Evolutionary conservation across 2,888 invertebrate genomes (phyloP).

Genomic region (Eucera pruinosa): DNA sequence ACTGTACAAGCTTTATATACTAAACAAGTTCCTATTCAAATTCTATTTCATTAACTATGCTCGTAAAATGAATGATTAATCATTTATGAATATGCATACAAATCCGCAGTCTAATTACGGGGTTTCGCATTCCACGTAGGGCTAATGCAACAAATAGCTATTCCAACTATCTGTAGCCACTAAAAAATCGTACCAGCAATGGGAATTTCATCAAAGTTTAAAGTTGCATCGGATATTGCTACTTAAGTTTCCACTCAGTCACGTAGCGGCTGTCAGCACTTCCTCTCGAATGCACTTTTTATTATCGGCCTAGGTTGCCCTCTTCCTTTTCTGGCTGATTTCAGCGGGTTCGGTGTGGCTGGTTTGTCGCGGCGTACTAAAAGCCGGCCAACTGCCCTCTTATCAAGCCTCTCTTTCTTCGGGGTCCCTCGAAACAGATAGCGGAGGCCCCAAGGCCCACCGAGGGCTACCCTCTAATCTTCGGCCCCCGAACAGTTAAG

Average conservation of each 20-base stretch:
- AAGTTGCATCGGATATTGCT: background rate
- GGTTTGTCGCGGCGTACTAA: slow-evolving; percentile 66
- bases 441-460: slow-evolving; percentile 40
- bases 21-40: too few species aligned
- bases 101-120: too few species aligned
- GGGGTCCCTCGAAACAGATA: slow-evolving; percentile 62
- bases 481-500: slow-evolving; percentile 75
- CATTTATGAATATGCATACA: too few species aligned
- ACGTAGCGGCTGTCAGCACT: background rate
- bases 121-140: too few species aligned
- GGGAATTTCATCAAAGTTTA: background rate
- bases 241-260: background rate
- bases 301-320: slow-evolving; percentile 16
- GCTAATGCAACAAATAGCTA: too few species aligned
- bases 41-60: too few species aligned
- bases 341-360: slow-evolving; percentile 21
- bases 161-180: too few species aligned
- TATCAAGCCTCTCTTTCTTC: slow-evolving; percentile 69
- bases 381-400: slow-evolving; percentile 71
- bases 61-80: too few species aligned
- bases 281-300: slow-evolving; percentile 15
- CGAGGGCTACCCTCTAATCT: slow-evolving; percentile 79
- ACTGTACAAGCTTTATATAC: too few species aligned
- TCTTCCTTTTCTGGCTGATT: slow-evolving; percentile 39
- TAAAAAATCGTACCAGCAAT: too few species aligned